phyloP scores from a whole-genome alignment of 2,113 vertebrate genomes.

The Furnarius figulus region DNA sequence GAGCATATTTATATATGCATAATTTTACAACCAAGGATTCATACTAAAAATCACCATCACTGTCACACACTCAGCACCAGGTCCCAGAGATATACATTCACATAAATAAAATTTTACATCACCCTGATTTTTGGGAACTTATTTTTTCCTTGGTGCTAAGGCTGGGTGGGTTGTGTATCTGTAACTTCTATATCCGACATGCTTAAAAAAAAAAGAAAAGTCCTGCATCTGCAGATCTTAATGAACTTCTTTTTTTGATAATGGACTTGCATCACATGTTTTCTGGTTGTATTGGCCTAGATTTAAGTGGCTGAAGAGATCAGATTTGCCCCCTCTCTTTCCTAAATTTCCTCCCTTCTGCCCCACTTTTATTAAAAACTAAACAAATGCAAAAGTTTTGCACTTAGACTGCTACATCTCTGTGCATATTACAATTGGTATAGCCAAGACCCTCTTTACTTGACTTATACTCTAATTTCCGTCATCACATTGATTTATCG shows the following conservation, averaged over 20 bases:
- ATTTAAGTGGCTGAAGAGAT: not conserved
- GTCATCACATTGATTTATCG: not conserved
- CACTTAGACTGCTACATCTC: not conserved
- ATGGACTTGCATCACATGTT: not conserved
- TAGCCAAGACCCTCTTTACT: not conserved
- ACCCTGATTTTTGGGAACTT: not conserved
- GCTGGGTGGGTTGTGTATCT: not conserved
- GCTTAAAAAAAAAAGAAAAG: not conserved
- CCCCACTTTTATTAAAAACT: rapidly evolving
- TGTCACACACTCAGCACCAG: not conserved
- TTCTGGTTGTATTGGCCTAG: not conserved
- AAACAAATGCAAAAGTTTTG: not conserved
- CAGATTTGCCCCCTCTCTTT: not conserved
- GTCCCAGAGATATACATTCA: not conserved
- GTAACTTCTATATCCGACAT: not conserved
- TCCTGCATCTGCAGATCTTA: not conserved
- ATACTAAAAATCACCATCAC: not conserved
- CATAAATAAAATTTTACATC: not conserved
- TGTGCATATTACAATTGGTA: not conserved
- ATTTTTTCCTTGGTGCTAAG: not conserved
- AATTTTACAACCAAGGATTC: not conserved
- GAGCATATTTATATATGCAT: not conserved
- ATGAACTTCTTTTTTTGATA: not conserved
- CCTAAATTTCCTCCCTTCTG: too few relatives aligned
- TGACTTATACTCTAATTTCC: not conserved